A percentile compares a stretch with the other conserved stretches of the same genome.
These are phyloP conservation scores for Limnephilus marmoratus DNA, from an alignment of 2,888 invertebrate species.

Conservation along the genomic window DNA sequence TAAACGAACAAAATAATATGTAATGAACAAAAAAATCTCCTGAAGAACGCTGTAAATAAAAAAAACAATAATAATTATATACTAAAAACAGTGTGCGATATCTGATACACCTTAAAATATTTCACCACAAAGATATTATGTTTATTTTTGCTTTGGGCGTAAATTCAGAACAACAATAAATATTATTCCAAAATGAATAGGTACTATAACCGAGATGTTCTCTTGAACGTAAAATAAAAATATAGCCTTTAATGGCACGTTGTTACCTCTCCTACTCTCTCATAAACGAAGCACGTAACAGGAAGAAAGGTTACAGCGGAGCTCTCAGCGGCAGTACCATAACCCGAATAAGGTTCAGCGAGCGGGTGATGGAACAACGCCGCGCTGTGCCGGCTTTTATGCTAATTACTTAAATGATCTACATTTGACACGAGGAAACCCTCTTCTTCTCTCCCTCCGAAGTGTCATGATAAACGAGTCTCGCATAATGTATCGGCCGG, in stretches of 20 bases:
- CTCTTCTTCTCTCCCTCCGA: conserved; percentile 19
- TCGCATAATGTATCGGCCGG: conserved; percentile 48
- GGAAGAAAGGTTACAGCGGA: neutral
- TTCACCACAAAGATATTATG: neutral
- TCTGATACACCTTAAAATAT: neutral
- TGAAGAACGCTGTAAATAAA: neutral
- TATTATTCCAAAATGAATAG: neutral
- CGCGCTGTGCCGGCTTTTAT: conserved; percentile 48
- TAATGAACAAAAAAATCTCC: too few relatives aligned
- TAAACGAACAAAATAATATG: too few relatives aligned
- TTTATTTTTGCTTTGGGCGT: neutral
- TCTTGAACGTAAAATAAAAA: neutral
- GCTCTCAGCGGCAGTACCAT: neutral
- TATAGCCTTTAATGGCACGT: neutral
- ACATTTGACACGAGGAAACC: conserved; percentile 49
- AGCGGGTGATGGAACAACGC: neutral
- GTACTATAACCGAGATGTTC: neutral
- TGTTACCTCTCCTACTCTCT: neutral
- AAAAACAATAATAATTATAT: neutral
- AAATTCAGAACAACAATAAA: neutral
- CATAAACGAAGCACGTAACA: neutral
- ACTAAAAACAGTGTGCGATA: neutral
- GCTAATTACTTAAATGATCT: conserved; percentile 51
- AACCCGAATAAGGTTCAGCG: conserved; percentile 20
- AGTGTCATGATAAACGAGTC: conserved; percentile 63